These are phyloP conservation scores for Champsocephalus gunnari DNA, from an alignment of 2,797 vertebrate species.

Conservation along the genomic window DNA sequence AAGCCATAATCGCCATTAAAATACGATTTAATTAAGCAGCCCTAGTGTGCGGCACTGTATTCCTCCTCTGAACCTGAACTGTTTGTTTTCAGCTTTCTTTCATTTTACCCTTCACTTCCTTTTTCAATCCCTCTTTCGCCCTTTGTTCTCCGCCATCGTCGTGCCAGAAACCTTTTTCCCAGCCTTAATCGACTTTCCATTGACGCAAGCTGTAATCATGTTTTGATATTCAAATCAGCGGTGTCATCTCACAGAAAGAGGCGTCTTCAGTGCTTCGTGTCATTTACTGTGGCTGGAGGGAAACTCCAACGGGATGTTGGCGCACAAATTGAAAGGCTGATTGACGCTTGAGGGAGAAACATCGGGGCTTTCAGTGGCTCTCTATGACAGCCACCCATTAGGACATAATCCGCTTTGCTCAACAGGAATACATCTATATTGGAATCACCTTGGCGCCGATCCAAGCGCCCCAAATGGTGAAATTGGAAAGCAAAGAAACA, in stretches of 20 bases:
- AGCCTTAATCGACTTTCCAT: slow-evolving; percentile 81
- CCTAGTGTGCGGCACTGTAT: slow-evolving; percentile 4
- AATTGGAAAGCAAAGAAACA: not conserved
- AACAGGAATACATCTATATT: not conserved
- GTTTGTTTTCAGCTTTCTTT: slow-evolving; percentile 37
- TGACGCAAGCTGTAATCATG: slow-evolving; percentile 74
- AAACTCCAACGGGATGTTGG: slow-evolving; percentile 16
- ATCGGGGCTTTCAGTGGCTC: not conserved
- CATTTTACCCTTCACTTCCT: slow-evolving; percentile 7
- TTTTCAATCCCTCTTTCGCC: slow-evolving; percentile 1
- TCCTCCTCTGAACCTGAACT: not conserved
- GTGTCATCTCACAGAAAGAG: slow-evolving; percentile 67
- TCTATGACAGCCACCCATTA: slow-evolving; percentile 1
- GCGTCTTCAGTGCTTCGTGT: slow-evolving; percentile 54
- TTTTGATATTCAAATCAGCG: slow-evolving; percentile 85
- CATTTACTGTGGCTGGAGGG: slow-evolving; percentile 42
- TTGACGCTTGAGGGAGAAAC: slow-evolving; percentile 27
- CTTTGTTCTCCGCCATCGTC: slow-evolving; percentile 55
- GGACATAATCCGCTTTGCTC: not conserved
- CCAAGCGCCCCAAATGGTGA: not conserved
- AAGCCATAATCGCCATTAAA: too few relatives aligned
- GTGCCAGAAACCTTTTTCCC: slow-evolving; percentile 58
- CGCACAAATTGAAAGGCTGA: slow-evolving; percentile 9
- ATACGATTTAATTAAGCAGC: too few relatives aligned
- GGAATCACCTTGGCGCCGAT: not conserved